These are phyloP conservation scores for Sinopyrophorus schimmeli DNA, from an alignment of 2,888 invertebrate species.

Conservation along the genomic window DNA sequence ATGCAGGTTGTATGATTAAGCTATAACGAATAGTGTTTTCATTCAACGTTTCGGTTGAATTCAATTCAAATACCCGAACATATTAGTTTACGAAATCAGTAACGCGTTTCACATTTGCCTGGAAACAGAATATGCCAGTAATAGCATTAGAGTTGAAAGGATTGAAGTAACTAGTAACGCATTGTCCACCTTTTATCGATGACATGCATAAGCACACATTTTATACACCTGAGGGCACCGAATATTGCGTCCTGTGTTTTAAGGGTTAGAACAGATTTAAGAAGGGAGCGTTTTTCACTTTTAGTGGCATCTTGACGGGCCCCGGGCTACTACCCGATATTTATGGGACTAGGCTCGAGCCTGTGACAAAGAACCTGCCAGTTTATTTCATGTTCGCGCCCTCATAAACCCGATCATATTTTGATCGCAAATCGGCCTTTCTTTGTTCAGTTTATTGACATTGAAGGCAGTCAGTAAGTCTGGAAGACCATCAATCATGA, in stretches of 20 bases:
- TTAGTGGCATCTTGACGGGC: constrained; percentile 39
- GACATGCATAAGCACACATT: constrained; percentile 23
- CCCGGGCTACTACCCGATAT: constrained; percentile 43
- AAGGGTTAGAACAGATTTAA: constrained; percentile 32
- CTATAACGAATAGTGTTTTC: no score
- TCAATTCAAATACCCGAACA: no score
- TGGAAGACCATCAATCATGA: constrained; percentile 36
- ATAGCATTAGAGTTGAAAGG: no score
- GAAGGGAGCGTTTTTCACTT: constrained; percentile 37
- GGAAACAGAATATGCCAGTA: no score
- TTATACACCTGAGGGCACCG: constrained; percentile 25
- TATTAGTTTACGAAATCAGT: no score
- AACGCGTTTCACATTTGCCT: no score
- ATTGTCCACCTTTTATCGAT: no score
- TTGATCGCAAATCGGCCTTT: constrained; percentile 42
- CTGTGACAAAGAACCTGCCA: constrained; percentile 45
- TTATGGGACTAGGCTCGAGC: constrained; percentile 42
- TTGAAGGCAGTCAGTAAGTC: constrained; percentile 31
- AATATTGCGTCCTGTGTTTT: constrained; percentile 33
- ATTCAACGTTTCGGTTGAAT: no score
- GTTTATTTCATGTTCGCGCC: constrained; percentile 45
- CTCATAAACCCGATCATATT: constrained; percentile 49
- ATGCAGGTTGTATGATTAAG: no score
- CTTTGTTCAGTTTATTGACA: constrained; percentile 45
- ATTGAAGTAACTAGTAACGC: no score